Evolutionary conservation across 2,797 vertebrate species (phyloP).

Genomic region (Channallabes apus): DNA sequence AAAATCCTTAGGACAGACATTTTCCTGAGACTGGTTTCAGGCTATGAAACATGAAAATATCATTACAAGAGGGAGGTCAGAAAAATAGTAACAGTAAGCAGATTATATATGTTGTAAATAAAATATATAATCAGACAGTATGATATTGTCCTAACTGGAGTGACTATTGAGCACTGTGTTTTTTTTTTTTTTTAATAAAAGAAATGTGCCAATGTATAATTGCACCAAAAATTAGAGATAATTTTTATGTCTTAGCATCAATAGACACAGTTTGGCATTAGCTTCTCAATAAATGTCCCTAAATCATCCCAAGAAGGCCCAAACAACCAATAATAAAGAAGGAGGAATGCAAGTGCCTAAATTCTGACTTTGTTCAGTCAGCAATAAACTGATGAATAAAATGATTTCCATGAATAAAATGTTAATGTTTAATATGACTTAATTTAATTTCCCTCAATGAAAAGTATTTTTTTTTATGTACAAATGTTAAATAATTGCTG

Average conservation of each 20-base stretch:
- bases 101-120: not conserved
- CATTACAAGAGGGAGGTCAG: too few species aligned
- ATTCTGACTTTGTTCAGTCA: not conserved
- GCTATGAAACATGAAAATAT: too few species aligned
- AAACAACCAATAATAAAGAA: not conserved
- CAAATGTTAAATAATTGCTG: not conserved
- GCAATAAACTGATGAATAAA: not conserved
- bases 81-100: not conserved
- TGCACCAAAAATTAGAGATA: not conserved
- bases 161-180: not conserved
- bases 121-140: not conserved
- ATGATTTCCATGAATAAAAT: not conserved
- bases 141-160: not conserved
- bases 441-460: not conserved
- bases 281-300: not conserved
- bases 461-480: too few species aligned
- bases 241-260: not conserved
- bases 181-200: not conserved
- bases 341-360: not conserved
- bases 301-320: not conserved
- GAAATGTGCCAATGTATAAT: not conserved
- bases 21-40: too few species aligned
- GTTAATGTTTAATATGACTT: not conserved
- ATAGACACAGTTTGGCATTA: too few species aligned
- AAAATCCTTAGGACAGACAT: too few species aligned